phyloP scores from a whole-genome alignment of 2,113 vertebrate species.

The Arothron firmamentum region DNA sequence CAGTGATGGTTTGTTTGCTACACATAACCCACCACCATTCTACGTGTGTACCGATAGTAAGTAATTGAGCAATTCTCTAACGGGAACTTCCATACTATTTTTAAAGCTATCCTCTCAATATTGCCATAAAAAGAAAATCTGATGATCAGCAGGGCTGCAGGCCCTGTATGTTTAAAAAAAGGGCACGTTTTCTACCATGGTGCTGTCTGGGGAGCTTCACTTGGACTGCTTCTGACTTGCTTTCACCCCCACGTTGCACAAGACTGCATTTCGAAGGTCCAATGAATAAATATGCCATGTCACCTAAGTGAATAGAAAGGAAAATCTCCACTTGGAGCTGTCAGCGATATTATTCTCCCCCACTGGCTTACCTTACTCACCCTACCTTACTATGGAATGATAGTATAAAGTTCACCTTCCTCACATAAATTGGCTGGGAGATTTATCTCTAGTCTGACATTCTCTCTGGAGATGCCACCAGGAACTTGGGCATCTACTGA shows the following conservation, averaged over 20 bases:
- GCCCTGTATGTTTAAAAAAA: constrained; percentile 24
- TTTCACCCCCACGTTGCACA: constrained; percentile 57
- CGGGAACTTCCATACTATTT: constrained; percentile 26
- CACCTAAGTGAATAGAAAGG: constrained; percentile 56
- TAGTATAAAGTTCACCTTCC: constrained; percentile 68
- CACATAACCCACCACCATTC: too few relatives aligned
- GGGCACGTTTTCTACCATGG: constrained; percentile 36
- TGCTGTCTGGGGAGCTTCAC: constrained; percentile 57
- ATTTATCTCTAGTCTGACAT: constrained; percentile 71
- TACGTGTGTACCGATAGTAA: too few relatives aligned
- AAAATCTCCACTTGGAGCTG: constrained; percentile 63
- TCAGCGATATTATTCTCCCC: constrained; percentile 55
- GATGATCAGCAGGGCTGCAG: constrained; percentile 15
- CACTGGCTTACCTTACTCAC: background rate
- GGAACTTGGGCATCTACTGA: constrained; percentile 66
- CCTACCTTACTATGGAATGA: constrained; percentile 54
- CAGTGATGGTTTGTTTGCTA: too few relatives aligned
- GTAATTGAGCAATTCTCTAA: constrained; percentile 1
- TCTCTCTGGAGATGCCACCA: constrained; percentile 68
- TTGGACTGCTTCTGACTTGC: constrained; percentile 60
- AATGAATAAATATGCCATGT: constrained; percentile 72
- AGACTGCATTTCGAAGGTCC: constrained; percentile 60
- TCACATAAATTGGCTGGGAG: constrained; percentile 73
- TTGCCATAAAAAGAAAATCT: background rate
- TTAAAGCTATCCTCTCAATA: constrained; percentile 41